These are phyloP conservation scores for Resseliella maxima DNA, from an alignment of 2,888 invertebrate genomes.

Conservation along the genomic window DNA sequence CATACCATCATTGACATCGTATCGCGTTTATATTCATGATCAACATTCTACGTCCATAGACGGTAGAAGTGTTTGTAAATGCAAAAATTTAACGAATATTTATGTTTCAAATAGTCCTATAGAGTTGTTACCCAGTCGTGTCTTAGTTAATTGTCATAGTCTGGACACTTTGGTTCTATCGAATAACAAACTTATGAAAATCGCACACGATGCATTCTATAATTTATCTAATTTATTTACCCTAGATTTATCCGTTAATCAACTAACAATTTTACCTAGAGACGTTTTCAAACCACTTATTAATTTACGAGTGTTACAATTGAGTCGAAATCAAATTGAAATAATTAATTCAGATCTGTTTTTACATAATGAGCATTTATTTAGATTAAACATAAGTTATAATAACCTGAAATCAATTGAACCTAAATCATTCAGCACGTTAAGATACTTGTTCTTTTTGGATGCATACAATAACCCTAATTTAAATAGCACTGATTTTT, in stretches of 20 bases:
- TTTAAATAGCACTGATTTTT: slow-evolving; percentile 44
- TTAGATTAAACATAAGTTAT: slow-evolving; percentile 27
- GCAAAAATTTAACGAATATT: slow-evolving; percentile 36
- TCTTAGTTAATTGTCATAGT: slow-evolving; percentile 25
- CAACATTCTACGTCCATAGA: slow-evolving; percentile 30
- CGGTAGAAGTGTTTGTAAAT: slow-evolving; percentile 32
- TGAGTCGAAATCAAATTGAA: slow-evolving; percentile 47
- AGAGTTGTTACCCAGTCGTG: slow-evolving; percentile 24
- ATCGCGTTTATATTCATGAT: slow-evolving; percentile 45
- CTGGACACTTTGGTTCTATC: slow-evolving; percentile 37
- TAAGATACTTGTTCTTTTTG: slow-evolving; percentile 19
- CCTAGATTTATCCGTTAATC: neutral
- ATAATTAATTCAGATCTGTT: slow-evolving; percentile 24
- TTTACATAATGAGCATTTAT: slow-evolving; percentile 20
- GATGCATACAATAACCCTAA: slow-evolving; percentile 20
- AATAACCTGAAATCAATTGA: slow-evolving; percentile 35
- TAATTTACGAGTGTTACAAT: neutral
- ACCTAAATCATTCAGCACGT: slow-evolving; percentile 36
- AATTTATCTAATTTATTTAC: slow-evolving; percentile 41
- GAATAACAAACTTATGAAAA: slow-evolving; percentile 32
- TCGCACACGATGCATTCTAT: slow-evolving; percentile 36
- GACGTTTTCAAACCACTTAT: slow-evolving; percentile 44
- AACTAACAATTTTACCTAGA: neutral
- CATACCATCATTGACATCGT: slow-evolving; percentile 49
- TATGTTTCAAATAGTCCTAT: slow-evolving; percentile 40